Evolutionary conservation across 2,113 vertebrate genomes (phyloP).

Genomic region (Ranitomeya variabilis): DNA sequence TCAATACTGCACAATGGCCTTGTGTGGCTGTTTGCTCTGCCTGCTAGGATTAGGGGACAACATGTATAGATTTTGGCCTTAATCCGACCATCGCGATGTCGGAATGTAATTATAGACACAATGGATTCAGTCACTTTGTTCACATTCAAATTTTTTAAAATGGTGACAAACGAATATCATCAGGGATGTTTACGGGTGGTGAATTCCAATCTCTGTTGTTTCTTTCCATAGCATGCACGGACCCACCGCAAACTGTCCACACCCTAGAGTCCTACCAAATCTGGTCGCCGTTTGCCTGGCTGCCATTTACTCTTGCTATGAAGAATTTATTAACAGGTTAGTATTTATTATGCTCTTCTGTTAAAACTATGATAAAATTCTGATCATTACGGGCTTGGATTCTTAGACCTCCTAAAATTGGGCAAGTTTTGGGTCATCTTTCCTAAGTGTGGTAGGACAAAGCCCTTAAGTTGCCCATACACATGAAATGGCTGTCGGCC

Average conservation of each 20-base stretch:
- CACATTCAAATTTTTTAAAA: too few relatives aligned
- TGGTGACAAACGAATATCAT: not conserved
- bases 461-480: too few relatives aligned
- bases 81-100: too few relatives aligned
- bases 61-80: not conserved
- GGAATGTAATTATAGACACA: too few relatives aligned
- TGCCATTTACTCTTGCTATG: slow-evolving; percentile 98
- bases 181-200: not conserved
- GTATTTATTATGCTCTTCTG: slow-evolving; percentile 56
- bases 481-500: too few relatives aligned
- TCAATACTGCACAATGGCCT: not conserved
- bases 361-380: not conserved
- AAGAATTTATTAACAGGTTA: slow-evolving; percentile 99
- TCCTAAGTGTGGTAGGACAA: too few relatives aligned
- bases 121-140: too few relatives aligned
- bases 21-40: not conserved
- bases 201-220: not conserved
- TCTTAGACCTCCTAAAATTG: not conserved
- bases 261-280: slow-evolving; percentile 96
- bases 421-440: not conserved
- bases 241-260: slow-evolving; percentile 95
- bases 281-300: slow-evolving; percentile 97
- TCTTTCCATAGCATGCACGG: slow-evolving; percentile 91
- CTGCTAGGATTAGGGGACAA: too few relatives aligned
- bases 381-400: not conserved